phyloP scores from a whole-genome alignment of 1,140 invertebrate genomes.

The Telenomus remus region DNA sequence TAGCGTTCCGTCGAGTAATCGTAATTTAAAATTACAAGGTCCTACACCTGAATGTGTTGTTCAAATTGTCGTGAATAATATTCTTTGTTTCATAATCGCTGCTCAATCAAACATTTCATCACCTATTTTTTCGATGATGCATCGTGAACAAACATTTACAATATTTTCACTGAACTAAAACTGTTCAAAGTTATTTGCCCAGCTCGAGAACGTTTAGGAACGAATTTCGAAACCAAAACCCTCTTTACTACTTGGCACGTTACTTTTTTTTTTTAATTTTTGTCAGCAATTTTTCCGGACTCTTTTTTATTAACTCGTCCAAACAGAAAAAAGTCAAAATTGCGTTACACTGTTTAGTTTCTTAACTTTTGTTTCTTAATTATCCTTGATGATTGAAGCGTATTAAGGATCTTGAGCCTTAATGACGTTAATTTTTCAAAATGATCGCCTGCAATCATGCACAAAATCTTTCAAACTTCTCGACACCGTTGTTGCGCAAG shows the following conservation, averaged over 20 bases:
- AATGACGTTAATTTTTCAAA: slow-evolving; percentile 44
- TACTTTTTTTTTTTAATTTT: no score
- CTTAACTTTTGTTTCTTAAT: slow-evolving; percentile 6
- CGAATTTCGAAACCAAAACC: no score
- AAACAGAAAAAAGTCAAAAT: background rate
- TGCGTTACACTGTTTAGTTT: background rate
- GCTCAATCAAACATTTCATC: background rate
- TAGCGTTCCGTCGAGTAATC: slow-evolving; percentile 8
- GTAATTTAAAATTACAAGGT: slow-evolving; percentile 27
- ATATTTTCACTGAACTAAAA: background rate
- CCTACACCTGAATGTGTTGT: slow-evolving; percentile 14
- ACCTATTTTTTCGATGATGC: slow-evolving; percentile 1
- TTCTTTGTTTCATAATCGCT: slow-evolving; percentile 11
- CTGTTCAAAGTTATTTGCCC: background rate
- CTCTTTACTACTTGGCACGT: no score
- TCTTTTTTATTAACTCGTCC: no score
- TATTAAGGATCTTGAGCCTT: slow-evolving; percentile 13
- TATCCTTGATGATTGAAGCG: no score
- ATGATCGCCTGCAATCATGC: slow-evolving; percentile 39
- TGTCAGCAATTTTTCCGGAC: no score
- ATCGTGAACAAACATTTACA: background rate
- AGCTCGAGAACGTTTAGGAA: no score
- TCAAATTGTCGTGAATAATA: slow-evolving; percentile 19
- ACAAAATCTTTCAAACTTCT: slow-evolving; percentile 44
- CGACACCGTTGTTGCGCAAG: slow-evolving; percentile 19